Evolutionary conservation across 2,888 invertebrate species (phyloP).

Genomic region (Hanleya hanleyi): DNA sequence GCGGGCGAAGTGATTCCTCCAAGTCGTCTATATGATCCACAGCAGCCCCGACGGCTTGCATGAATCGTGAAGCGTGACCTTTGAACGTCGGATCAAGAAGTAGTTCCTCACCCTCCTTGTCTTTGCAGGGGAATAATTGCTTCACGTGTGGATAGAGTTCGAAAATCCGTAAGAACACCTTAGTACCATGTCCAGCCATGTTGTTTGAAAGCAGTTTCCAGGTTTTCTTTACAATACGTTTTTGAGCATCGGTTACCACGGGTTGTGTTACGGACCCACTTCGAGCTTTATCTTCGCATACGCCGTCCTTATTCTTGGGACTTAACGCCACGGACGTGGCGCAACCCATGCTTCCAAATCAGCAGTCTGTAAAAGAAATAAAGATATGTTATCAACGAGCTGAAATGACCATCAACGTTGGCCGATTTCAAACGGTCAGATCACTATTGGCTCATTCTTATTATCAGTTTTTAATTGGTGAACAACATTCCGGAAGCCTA

Average conservation of each 20-base stretch:
- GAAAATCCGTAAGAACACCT: slow-evolving; percentile 58
- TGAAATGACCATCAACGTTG: too few relatives aligned
- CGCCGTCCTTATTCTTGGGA: background rate
- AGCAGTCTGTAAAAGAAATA: too few relatives aligned
- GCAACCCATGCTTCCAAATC: too few relatives aligned
- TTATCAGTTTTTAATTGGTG: too few relatives aligned
- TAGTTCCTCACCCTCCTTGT: slow-evolving; percentile 48
- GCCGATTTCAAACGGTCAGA: too few relatives aligned
- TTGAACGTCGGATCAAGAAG: slow-evolving; percentile 43
- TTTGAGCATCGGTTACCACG: slow-evolving; percentile 32
- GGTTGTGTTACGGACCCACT: background rate
- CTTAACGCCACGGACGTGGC: slow-evolving; percentile 1
- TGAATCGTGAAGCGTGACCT: slow-evolving; percentile 64
- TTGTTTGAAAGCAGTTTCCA: slow-evolving; percentile 50
- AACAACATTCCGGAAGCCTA: too few relatives aligned
- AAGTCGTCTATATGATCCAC: slow-evolving; percentile 57
- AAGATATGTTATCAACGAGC: too few relatives aligned
- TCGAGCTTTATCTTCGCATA: background rate
- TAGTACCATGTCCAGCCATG: slow-evolving; percentile 47
- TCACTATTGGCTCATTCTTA: too few relatives aligned
- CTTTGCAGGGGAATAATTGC: slow-evolving; percentile 55
- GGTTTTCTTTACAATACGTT: slow-evolving; percentile 40
- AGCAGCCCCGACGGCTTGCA: slow-evolving; percentile 64
- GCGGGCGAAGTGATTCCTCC: slow-evolving; percentile 43
- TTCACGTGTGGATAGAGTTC: slow-evolving; percentile 51